Evolutionary conservation across 2,888 invertebrate genomes (phyloP), one percentile per base, ranked within the genome.

Genomic region (Ferdinandea cuprea): DNA sequence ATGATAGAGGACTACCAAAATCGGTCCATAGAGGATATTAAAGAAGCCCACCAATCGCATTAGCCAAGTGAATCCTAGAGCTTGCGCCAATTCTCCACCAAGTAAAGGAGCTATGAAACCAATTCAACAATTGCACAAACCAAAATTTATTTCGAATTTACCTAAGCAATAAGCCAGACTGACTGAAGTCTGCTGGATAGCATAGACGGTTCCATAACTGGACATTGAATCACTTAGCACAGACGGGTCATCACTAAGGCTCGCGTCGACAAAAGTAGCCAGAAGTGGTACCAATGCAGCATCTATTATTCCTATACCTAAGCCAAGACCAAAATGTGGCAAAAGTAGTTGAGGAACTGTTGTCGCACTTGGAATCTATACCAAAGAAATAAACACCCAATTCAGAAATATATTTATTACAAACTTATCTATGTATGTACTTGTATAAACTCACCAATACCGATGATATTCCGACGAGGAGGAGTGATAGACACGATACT

Each of bases 151-250:
- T 17, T 13, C 11, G 6, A 40, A 78, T 86, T 90, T 90, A 95
- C 95, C 95, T 52, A 96, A 90, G 30, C 94, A 94, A 89, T 96
- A 97, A 19, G 96, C 96, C 54, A 96, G 91, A 86, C 96, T 95
- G 48, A 96, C 96, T 3, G 96, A 94, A 13, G 94, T 94, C 91
- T 97, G 96, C 87, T 96, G 96, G 66, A 97, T 92, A 61, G 96
- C 95, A 89, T 96, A 97, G n/a, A 96, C 94, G 0, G 94, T 93
- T 3, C 95, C 95, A 88, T 96, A 96, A 85, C 93, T 93, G n/a
- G 93, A 93, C 85, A 88, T 89, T 9, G 88, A 87, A 66, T 83
- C 79, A 52, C 84, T 87, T 6, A 85, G 28, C 11, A 83, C 76
- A 7, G 84, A 85, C 25, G 88, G 88, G 44, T 90, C 90, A 58